Evolutionary conservation across 2,888 invertebrate genomes (phyloP), one percentile per base, ranked within the genome.

Genomic region (Zhuqinia jingwanae): DNA sequence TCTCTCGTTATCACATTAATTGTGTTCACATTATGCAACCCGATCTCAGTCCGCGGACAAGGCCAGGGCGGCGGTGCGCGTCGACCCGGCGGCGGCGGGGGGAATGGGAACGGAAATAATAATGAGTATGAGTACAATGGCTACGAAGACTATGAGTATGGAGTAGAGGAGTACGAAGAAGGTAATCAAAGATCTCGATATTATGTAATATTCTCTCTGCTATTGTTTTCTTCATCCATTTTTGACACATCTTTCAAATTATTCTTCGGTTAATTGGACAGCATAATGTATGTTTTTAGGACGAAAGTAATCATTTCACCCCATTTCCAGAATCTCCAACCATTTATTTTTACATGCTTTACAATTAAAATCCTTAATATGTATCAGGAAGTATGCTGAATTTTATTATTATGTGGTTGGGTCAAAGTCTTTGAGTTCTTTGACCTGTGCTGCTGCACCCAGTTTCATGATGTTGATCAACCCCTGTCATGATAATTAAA

Each of bases 381-480:
- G 77, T 77, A 76, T 77, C 73, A 83, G 84, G 84, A 84, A 78
- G 84, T 84, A 84, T 56, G 76, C 63, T 75, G 75, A 60, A 82
- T 77, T 58, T 60, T 68, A 68, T 53, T 65, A 75, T 45, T 70
- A 76, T 78, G 70, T 45, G 50, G 53, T 75, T 82, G 83, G 88
- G 78, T 88, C 88, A 87, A 88, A 90, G 89, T 89, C 86, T 90
- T 88, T 79, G 83, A 85, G 90, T 90, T 90, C 89, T 89, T 90
- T 90, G 90, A 90, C 89, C 90, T 87, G 78, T 63, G 42, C 68
- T 84, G 89, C 90, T 90, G 90, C 90, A 88, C 90, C 90, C 90
- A 89, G 83, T 88, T 89, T 87, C 85, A 73, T 85, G 58, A 87
- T 87, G 85, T 83, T 86, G 82, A 83, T 82, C 89, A 80, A 78